phyloP scores from a whole-genome alignment of 2,888 invertebrate species.

The Harpagoxenus sublaevis region DNA sequence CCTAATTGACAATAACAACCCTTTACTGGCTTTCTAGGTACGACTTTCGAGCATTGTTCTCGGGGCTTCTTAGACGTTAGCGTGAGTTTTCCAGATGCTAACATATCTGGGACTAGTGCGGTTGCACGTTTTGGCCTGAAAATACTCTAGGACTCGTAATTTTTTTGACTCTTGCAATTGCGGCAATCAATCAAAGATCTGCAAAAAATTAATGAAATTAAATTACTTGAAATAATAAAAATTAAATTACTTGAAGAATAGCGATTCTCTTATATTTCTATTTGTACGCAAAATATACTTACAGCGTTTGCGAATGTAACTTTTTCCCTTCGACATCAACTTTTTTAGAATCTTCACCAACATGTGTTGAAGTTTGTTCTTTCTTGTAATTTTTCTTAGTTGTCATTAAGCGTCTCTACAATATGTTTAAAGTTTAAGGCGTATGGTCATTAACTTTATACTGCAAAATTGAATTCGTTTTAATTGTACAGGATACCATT shows the following conservation, averaged over 20 bases:
- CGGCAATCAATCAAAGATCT: slow-evolving; percentile 31
- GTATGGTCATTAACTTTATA: not conserved
- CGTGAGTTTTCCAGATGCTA: slow-evolving; percentile 68
- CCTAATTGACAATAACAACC: slow-evolving; percentile 79
- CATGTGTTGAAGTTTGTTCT: slow-evolving; percentile 56
- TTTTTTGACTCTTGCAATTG: not conserved
- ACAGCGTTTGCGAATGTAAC: slow-evolving; percentile 64
- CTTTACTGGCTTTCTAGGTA: slow-evolving; percentile 75
- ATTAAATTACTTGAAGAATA: not conserved
- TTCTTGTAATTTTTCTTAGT: slow-evolving; percentile 69
- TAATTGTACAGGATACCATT: not conserved
- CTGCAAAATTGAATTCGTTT: not conserved
- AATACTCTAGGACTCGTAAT: slow-evolving; percentile 56
- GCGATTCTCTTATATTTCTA: not conserved
- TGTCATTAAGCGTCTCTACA: slow-evolving; percentile 63
- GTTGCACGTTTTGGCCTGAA: slow-evolving; percentile 24
- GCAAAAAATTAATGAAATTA: slow-evolving; percentile 14
- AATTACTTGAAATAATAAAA: not conserved
- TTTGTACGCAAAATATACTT: slow-evolving; percentile 53
- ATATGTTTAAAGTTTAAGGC: slow-evolving; percentile 51
- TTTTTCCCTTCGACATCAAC: slow-evolving; percentile 65
- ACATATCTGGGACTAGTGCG: slow-evolving; percentile 60
- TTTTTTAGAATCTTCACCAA: slow-evolving; percentile 64
- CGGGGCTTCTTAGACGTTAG: slow-evolving; percentile 74
- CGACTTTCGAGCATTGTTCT: not conserved